Conservation (phyloP, 2,888 invertebrate species). For the Melinopterus prodromus region DNA sequence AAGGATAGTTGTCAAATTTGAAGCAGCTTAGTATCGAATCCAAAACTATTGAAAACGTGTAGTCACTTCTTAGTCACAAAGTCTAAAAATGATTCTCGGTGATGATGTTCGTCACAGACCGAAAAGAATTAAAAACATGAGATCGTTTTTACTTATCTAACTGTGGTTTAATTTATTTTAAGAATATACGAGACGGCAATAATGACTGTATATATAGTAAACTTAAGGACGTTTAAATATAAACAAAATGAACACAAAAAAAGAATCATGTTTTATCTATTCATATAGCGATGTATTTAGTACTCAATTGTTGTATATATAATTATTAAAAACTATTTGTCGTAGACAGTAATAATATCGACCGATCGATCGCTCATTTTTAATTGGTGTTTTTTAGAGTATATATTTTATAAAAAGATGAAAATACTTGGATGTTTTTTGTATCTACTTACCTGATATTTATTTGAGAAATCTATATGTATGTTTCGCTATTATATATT, state of each 20-base stretch:
- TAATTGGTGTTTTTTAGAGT: slow-evolving; percentile 51
- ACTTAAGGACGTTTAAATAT: slow-evolving; percentile 43
- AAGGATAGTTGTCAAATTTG: too few relatives aligned
- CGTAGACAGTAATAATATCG: slow-evolving; percentile 36
- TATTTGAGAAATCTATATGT: not conserved
- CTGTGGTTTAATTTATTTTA: slow-evolving; percentile 14
- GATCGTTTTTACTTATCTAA: not conserved
- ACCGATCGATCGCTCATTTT: slow-evolving; percentile 50
- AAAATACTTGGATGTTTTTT: slow-evolving; percentile 27
- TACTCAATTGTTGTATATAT: slow-evolving; percentile 52
- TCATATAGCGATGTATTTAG: slow-evolving; percentile 51
- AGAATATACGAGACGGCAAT: slow-evolving; percentile 53
- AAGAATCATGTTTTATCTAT: slow-evolving; percentile 52
- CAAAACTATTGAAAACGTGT: too few relatives aligned
- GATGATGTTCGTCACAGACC: not conserved
- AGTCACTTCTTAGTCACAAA: too few relatives aligned
- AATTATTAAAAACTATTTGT: slow-evolving; percentile 51
- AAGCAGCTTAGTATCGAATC: too few relatives aligned
- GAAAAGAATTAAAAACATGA: not conserved
- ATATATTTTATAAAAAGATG: slow-evolving; percentile 45
- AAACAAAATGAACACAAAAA: slow-evolving; percentile 41
- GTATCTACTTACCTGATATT: slow-evolving; percentile 25
- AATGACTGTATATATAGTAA: slow-evolving; percentile 55
- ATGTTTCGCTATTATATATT: not conserved
- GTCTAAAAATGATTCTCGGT: not conserved